Percentiles rank a stretch among this genome's conserved stretches.
Evolutionary conservation across 2,113 vertebrate genomes (phyloP).

Genomic region (Climacteris rufus): DNA sequence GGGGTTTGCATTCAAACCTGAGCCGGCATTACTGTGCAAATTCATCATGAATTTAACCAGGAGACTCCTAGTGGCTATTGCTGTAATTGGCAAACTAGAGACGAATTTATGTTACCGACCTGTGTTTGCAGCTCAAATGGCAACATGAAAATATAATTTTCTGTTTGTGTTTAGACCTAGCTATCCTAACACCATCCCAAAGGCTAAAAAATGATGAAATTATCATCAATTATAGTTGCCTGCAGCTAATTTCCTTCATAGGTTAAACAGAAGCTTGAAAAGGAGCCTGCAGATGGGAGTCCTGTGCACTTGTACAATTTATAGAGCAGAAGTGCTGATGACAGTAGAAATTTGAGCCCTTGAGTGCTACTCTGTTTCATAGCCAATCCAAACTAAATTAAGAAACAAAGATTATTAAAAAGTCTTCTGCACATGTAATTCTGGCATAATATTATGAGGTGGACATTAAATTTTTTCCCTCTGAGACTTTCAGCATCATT

Average conservation of each 20-base stretch:
- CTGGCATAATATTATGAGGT: slow-evolving; percentile 70
- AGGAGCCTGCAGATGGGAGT: slow-evolving; percentile 32
- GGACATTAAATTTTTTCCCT: slow-evolving; percentile 71
- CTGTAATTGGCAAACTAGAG: neutral
- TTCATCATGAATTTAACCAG: neutral
- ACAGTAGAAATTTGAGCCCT: slow-evolving; percentile 74
- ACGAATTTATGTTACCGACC: neutral
- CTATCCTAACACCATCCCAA: neutral
- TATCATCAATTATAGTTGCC: slow-evolving; percentile 46
- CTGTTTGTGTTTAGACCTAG: slow-evolving; percentile 36
- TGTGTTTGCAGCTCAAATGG: neutral
- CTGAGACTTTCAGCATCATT: slow-evolving; percentile 66
- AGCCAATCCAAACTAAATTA: slow-evolving; percentile 86
- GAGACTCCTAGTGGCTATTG: neutral
- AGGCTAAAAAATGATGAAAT: slow-evolving; percentile 55
- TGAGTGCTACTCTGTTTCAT: slow-evolving; percentile 75
- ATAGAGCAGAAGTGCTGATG: slow-evolving; percentile 79
- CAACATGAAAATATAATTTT: neutral
- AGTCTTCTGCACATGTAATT: slow-evolving; percentile 71
- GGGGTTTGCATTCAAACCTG: neutral
- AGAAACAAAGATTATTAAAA: slow-evolving; percentile 84
- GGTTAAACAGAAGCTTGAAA: slow-evolving; percentile 60
- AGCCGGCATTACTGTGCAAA: neutral
- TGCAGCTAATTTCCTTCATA: slow-evolving; percentile 38
- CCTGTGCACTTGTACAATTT: slow-evolving; percentile 63